Evolutionary conservation across 2,113 vertebrate genomes (phyloP).

Genomic region (Phylloscopus whistleri): DNA sequence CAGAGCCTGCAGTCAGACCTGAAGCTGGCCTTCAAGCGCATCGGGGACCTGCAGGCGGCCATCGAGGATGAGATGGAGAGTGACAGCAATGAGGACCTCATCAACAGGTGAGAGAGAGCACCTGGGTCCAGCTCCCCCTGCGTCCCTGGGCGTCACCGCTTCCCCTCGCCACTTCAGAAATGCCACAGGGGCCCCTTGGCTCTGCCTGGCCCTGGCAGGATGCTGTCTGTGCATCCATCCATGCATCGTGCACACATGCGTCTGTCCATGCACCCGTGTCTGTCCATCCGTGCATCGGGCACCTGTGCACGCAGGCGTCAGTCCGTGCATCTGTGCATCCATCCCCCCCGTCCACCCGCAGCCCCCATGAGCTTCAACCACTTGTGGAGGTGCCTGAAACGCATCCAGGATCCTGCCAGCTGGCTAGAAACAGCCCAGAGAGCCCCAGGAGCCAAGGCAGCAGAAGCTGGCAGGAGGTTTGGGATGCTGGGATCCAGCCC

Average conservation of each 20-base stretch:
- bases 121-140: background rate
- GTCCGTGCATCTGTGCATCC: background rate
- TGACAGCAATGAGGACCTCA: conserved; percentile 95
- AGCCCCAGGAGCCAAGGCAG: background rate
- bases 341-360: background rate
- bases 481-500: background rate
- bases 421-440: background rate
- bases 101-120: conserved; percentile 86
- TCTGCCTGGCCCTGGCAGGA: conserved; percentile 2
- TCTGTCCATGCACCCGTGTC: background rate
- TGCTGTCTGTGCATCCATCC: background rate
- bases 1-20: conserved; percentile 97
- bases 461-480: background rate
- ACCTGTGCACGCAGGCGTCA: background rate
- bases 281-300: background rate
- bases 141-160: background rate
- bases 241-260: background rate
- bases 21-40: conserved; percentile 97
- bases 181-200: background rate
- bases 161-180: background rate
- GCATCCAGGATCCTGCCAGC: background rate
- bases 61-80: conserved; percentile 99
- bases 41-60: conserved; percentile 95
- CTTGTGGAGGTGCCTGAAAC: background rate
- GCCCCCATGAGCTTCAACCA: background rate